Base-by-base conservation (phyloP, 2,888 invertebrate species). In the Piscicola geometra region DNA sequence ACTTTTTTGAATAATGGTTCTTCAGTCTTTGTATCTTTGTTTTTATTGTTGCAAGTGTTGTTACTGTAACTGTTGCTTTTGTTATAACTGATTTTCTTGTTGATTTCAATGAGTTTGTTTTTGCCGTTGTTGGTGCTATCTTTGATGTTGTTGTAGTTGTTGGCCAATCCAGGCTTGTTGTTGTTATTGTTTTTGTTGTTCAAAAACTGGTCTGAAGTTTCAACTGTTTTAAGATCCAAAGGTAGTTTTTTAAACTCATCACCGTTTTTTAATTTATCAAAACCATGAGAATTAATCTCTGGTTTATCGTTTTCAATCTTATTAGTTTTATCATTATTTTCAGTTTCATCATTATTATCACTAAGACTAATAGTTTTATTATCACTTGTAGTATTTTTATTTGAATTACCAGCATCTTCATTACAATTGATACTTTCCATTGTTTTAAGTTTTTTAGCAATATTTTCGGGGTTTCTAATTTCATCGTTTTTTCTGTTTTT, bases 21-120 rank as follows among this genome's bases (percentile, higher is more conserved):
- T 3, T 28, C 25, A 41, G 35, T 15, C 21, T 2, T 71, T 2
- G 2, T 41, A 41, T 35, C 18, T 9, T 41, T 71, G 71, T 25
- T 41, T 36, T 71, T 41, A 28, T 71, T 71, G 71, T 52, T 41
- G 71, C 25, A 1, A 32, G 2, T 52, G 50, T 36, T 52, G 47
- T n/a, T 47, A 35, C 15, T 71, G 47, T 28, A 25, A 15, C 3
- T 56, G 60, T 25, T 33, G n/a, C 2, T 33, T 50, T 32, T 41
- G 70, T 12, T 70, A 28, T 47, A n/a, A 15, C 25, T 70, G 47
- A n/a, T 70, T 9, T 2, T 36, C 3, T 28, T 47, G 36, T 9
- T 70, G 28, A 9, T 67, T 32, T 70, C 12, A 36, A 36, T 36
- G 35, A 25, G n/a, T 18, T 21, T 56, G 25, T 5, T 56, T 25